phyloP scores from a whole-genome alignment of 1,140 invertebrate species.

The Hyposmocoma kahamanoa region DNA sequence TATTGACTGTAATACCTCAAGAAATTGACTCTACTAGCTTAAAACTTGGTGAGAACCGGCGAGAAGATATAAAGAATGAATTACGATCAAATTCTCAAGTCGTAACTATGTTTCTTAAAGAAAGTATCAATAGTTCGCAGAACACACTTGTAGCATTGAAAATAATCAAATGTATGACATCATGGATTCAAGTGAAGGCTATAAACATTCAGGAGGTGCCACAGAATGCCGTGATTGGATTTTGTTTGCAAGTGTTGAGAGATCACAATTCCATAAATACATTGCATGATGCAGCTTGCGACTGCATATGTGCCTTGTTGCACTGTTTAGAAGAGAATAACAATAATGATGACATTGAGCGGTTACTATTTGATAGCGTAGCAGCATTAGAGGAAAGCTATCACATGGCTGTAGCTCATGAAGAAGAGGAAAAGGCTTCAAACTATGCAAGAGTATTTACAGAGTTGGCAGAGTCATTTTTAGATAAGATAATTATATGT shows the following conservation, averaged over 20 bases:
- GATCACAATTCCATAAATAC: constrained; percentile 78
- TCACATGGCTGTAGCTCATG: constrained; percentile 92
- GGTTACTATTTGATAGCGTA: constrained; percentile 87
- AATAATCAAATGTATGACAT: constrained; percentile 85
- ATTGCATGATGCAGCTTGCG: constrained; percentile 92
- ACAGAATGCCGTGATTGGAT: constrained; percentile 79
- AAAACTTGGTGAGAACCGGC: constrained; percentile 91
- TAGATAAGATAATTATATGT: constrained; percentile 85
- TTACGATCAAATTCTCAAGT: constrained; percentile 79
- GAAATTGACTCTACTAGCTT: constrained; percentile 91
- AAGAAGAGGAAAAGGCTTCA: constrained; percentile 92
- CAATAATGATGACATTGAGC: constrained; percentile 79
- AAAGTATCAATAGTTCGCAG: constrained; percentile 77
- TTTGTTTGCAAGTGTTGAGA: constrained; percentile 81
- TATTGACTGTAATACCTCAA: constrained; percentile 96
- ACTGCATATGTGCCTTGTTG: constrained; percentile 91
- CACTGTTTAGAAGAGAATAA: constrained; percentile 85
- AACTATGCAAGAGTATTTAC: constrained; percentile 97
- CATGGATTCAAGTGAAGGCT: constrained; percentile 84
- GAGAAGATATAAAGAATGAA: constrained; percentile 87
- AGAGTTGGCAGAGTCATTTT: constrained; percentile 92
- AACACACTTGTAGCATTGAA: constrained; percentile 73
- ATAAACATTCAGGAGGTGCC: constrained; percentile 79
- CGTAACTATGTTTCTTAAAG: constrained; percentile 84
- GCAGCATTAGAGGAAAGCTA: constrained; percentile 89